Evolutionary conservation across 2,113 vertebrate genomes (phyloP).

Genomic region (Solea solea): DNA sequence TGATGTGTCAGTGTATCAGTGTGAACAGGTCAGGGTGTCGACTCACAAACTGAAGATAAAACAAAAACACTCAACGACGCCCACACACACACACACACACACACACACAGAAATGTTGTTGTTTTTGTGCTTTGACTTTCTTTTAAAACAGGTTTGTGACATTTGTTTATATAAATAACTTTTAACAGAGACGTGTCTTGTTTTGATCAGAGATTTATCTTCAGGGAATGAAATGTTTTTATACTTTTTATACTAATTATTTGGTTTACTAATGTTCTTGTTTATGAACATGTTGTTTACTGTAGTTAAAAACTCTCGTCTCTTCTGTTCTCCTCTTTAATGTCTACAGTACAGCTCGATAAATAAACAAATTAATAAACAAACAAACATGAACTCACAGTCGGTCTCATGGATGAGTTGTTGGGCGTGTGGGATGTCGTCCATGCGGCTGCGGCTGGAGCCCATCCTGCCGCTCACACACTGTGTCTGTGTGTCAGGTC

Average conservation of each 20-base stretch:
- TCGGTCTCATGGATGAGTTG: constrained; percentile 74
- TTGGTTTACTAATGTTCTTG: too few species aligned
- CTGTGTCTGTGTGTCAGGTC: background rate
- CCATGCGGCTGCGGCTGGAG: constrained; percentile 54
- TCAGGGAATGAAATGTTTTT: too few species aligned
- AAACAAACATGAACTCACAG: constrained; percentile 58
- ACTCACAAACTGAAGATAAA: constrained; percentile 18
- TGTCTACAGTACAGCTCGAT: background rate
- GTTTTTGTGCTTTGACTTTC: too few species aligned
- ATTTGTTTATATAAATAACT: too few species aligned
- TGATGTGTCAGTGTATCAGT: constrained; percentile 6
- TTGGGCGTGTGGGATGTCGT: constrained; percentile 56
- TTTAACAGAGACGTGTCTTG: background rate
- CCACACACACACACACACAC: background rate
- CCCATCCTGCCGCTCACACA: constrained; percentile 61
- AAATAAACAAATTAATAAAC: background rate
- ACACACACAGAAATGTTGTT: too few species aligned
- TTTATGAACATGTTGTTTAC: too few species aligned
- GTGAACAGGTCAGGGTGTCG: constrained; percentile 12
- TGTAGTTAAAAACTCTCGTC: too few species aligned
- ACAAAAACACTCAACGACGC: background rate
- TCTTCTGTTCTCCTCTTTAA: too few species aligned
- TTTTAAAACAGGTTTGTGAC: too few species aligned
- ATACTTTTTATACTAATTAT: too few species aligned
- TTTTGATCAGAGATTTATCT: background rate